phyloP scores from a whole-genome alignment of 2,888 invertebrate species.

The Phoenoteleia sp. region DNA sequence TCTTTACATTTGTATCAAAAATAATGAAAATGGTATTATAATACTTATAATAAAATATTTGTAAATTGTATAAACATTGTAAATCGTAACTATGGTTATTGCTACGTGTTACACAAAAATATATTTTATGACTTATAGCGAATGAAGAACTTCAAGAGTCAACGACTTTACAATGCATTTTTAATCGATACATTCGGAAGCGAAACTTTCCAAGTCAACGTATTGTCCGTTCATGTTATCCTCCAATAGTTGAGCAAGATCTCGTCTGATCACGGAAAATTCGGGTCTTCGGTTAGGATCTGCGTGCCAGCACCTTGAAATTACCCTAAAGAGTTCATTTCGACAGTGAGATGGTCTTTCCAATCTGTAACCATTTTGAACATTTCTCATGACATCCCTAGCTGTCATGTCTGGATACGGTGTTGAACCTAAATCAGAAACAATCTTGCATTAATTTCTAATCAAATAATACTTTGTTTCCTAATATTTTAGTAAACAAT shows the following conservation, averaged over 20 bases:
- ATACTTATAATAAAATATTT: conserved; percentile 62
- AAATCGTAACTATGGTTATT: conserved; percentile 59
- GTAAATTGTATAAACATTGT: conserved; percentile 56
- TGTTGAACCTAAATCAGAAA: conserved; percentile 93
- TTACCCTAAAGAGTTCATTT: conserved; percentile 90
- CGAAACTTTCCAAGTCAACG: conserved; percentile 91
- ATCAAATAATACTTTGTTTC: too few species aligned
- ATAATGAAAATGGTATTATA: conserved; percentile 47
- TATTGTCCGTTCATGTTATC: conserved; percentile 90
- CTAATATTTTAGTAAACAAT: too few species aligned
- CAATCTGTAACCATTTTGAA: conserved; percentile 92
- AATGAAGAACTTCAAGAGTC: conserved; percentile 55
- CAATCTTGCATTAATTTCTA: too few species aligned
- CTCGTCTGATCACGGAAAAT: conserved; percentile 89
- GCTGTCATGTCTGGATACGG: conserved; percentile 95
- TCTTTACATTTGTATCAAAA: conserved; percentile 68
- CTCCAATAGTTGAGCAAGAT: conserved; percentile 89
- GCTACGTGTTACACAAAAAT: conserved; percentile 64
- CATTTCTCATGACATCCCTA: conserved; percentile 93
- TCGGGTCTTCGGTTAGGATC: conserved; percentile 92
- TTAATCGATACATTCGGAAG: conserved; percentile 89
- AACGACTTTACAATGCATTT: conserved; percentile 43
- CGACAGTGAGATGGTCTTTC: conserved; percentile 94
- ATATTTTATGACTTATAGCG: conserved; percentile 65
- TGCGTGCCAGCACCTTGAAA: conserved; percentile 90